Conservation (phyloP, 2,113 vertebrate species). For the Macquaria australasica region DNA sequence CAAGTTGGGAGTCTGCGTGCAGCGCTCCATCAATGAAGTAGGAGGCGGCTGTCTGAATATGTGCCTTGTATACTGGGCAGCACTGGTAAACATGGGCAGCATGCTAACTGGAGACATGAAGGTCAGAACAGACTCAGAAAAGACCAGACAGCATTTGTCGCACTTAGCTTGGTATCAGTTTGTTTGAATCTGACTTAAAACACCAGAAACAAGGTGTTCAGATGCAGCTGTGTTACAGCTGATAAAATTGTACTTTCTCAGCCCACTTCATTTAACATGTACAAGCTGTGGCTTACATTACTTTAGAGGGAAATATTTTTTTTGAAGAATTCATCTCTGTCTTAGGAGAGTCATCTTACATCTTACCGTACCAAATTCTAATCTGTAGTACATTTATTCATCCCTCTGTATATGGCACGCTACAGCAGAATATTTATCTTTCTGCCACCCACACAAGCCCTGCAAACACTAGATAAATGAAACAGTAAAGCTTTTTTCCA, state of each 20-base stretch:
- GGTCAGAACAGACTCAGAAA: slow-evolving; percentile 35
- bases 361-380: slow-evolving; percentile 1
- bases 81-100: slow-evolving; percentile 69
- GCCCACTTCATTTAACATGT: not conserved
- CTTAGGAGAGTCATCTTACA: not conserved
- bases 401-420: not conserved
- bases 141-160: slow-evolving; percentile 27
- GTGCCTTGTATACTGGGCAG: slow-evolving; percentile 69
- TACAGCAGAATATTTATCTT: slow-evolving; percentile 32
- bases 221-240: not conserved
- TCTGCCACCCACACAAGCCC: slow-evolving; percentile 12
- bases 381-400: slow-evolving; percentile 1
- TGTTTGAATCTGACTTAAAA: not conserved
- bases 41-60: slow-evolving; percentile 70
- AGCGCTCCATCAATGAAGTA: slow-evolving; percentile 56
- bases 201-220: not conserved
- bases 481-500: not conserved
- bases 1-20: slow-evolving; percentile 57
- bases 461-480: slow-evolving; percentile 15
- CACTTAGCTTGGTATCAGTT: not conserved
- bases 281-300: not conserved
- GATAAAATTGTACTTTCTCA: not conserved
- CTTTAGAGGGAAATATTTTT: not conserved
- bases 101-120: slow-evolving; percentile 72
- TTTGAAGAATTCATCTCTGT: not conserved